Percentiles rank a stretch among this genome's conserved stretches.
These are phyloP conservation scores for Salmo trutta DNA, from an alignment of 2,797 vertebrate species.

Conservation along the genomic window DNA sequence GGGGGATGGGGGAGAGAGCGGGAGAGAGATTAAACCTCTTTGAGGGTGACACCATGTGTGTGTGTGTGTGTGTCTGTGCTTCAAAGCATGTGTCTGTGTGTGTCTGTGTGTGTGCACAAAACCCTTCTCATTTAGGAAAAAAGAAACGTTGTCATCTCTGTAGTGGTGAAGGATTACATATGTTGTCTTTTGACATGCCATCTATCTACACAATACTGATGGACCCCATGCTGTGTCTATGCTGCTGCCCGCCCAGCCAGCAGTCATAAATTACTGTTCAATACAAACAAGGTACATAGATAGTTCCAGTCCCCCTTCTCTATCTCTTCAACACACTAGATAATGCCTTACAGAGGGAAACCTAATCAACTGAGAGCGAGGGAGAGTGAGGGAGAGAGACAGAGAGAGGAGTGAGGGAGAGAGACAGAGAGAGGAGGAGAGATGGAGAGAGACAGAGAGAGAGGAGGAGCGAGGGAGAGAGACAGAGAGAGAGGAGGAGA, in stretches of 20 bases:
- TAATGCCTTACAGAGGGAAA: slow-evolving; percentile 66
- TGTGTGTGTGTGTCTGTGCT: not conserved
- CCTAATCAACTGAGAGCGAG: slow-evolving; percentile 67
- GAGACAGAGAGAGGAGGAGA: not conserved
- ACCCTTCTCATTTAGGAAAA: not conserved
- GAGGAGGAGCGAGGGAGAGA: slow-evolving; percentile 8
- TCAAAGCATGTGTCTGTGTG: not conserved
- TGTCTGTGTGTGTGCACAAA: not conserved
- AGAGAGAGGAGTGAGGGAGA: not conserved
- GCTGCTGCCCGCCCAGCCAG: not conserved
- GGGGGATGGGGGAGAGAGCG: not conserved
- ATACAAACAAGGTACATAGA: not conserved
- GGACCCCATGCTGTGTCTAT: not conserved
- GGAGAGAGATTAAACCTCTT: not conserved
- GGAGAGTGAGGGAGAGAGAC: not conserved
- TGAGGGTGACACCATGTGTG: not conserved
- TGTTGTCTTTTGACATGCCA: not conserved
- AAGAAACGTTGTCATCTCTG: not conserved
- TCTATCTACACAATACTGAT: not conserved
- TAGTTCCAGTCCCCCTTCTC: no score
- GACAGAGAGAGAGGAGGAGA: not conserved
- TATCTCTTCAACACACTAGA: slow-evolving; percentile 46
- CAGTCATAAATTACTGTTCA: not conserved
- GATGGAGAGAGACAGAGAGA: slow-evolving; percentile 8
- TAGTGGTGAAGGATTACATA: not conserved